Percentiles rank a stretch among this genome's conserved stretches.
These are phyloP conservation scores for Oikopleura vanhoeffeni DNA, from an alignment of 23 tunicate species.

Conservation along the genomic window DNA sequence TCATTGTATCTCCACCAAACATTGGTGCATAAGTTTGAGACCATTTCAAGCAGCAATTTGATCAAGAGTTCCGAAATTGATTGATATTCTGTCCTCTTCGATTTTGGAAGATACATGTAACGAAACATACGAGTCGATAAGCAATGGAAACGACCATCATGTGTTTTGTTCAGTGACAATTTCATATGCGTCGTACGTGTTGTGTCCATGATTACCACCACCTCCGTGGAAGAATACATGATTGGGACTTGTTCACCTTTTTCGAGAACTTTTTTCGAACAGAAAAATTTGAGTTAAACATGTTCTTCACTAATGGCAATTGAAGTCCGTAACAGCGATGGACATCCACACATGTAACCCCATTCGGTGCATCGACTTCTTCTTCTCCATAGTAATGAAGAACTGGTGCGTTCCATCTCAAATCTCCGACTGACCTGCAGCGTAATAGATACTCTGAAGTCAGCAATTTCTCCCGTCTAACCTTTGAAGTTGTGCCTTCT, in stretches of 20 bases:
- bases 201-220: neutral
- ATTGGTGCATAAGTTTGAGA: neutral
- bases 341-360: neutral
- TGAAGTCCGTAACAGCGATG: no score
- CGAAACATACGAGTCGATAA: neutral
- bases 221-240: neutral
- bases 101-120: neutral
- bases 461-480: no score
- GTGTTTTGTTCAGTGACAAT: neutral
- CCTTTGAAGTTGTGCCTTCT: no score
- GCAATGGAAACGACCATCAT: conserved; percentile 5
- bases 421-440: neutral
- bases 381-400: neutral
- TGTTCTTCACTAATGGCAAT: neutral
- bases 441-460: no score
- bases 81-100: neutral
- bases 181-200: neutral
- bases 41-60: neutral
- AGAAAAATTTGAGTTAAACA: neutral
- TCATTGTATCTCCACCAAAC: neutral
- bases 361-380: neutral
- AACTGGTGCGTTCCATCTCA: neutral
- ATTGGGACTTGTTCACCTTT: neutral
- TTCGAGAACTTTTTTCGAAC: neutral
- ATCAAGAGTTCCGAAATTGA: neutral